A percentile compares a stretch with the other conserved stretches of the same genome.
These are phyloP conservation scores for Folsomia candida DNA, from an alignment of 2,888 invertebrate genomes.

Conservation along the genomic window DNA sequence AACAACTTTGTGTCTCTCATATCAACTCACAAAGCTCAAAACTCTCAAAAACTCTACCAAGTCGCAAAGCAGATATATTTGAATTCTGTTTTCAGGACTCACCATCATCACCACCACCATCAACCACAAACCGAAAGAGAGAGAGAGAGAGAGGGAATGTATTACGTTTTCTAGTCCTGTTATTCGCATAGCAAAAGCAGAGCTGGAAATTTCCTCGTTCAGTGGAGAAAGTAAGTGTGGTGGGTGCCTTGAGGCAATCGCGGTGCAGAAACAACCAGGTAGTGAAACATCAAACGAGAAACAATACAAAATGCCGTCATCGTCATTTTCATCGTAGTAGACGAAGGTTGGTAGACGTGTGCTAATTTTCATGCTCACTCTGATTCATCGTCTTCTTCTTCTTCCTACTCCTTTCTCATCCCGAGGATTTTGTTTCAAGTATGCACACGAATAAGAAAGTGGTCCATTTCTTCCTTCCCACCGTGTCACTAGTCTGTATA, in stretches of 20 bases:
- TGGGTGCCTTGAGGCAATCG: not conserved
- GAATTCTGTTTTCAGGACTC: not conserved
- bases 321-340: too few relatives aligned
- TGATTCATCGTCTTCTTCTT: not conserved
- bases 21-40: not conserved
- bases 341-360: not conserved
- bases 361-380: not conserved
- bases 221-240: not conserved
- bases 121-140: too few relatives aligned
- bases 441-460: too few relatives aligned
- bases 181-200: too few relatives aligned
- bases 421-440: too few relatives aligned
- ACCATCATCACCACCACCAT: not conserved
- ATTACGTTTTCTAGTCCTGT: too few relatives aligned
- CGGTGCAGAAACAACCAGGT: not conserved
- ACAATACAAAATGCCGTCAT: not conserved
- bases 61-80: too few relatives aligned
- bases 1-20: constrained; percentile 19
- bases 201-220: not conserved
- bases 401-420: not conserved
- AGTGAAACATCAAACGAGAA: not conserved
- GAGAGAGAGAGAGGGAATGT: too few relatives aligned
- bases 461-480: too few relatives aligned
- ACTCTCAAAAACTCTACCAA: not conserved
- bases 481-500: too few relatives aligned